These are phyloP conservation scores for Lasioglossum zephyrum DNA, from an alignment of 2,888 invertebrate genomes.

Conservation along the genomic window DNA sequence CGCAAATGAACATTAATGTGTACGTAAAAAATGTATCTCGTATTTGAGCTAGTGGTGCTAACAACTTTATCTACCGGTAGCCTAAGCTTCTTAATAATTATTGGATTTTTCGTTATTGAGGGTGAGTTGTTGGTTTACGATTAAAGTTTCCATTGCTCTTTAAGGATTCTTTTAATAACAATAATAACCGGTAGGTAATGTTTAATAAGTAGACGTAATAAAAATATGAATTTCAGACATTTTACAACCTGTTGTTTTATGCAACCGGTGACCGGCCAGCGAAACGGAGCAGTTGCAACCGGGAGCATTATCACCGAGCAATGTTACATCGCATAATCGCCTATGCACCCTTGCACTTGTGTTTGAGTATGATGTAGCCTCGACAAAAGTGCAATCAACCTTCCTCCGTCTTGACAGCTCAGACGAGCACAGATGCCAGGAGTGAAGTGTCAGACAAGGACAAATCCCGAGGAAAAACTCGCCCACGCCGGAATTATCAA, in stretches of 20 bases:
- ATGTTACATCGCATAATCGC: slow-evolving; percentile 83
- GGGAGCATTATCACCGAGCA: slow-evolving; percentile 72
- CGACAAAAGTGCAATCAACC: slow-evolving; percentile 80
- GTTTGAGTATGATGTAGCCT: slow-evolving; percentile 72
- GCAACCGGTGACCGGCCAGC: slow-evolving; percentile 78
- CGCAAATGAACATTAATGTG: neutral
- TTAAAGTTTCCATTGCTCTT: too few species aligned
- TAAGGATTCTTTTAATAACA: too few species aligned
- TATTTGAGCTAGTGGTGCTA: neutral
- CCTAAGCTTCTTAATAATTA: too few species aligned
- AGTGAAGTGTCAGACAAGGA: slow-evolving; percentile 80
- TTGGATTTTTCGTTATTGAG: too few species aligned
- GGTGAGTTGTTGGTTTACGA: too few species aligned
- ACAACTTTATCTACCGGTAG: too few species aligned
- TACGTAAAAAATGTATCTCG: neutral
- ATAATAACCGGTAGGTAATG: too few species aligned
- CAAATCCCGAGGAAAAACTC: slow-evolving; percentile 85
- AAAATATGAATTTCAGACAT: neutral
- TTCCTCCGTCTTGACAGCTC: slow-evolving; percentile 76
- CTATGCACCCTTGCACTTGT: slow-evolving; percentile 82
- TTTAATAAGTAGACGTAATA: neutral
- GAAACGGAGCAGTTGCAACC: slow-evolving; percentile 77
- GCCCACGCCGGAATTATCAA: slow-evolving; percentile 52
- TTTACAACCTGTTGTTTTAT: slow-evolving; percentile 80
- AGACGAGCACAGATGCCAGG: slow-evolving; percentile 83